These are phyloP conservation scores for Clarias laeviceps DNA, from an alignment of 2,797 vertebrate species.

Conservation along the genomic window DNA sequence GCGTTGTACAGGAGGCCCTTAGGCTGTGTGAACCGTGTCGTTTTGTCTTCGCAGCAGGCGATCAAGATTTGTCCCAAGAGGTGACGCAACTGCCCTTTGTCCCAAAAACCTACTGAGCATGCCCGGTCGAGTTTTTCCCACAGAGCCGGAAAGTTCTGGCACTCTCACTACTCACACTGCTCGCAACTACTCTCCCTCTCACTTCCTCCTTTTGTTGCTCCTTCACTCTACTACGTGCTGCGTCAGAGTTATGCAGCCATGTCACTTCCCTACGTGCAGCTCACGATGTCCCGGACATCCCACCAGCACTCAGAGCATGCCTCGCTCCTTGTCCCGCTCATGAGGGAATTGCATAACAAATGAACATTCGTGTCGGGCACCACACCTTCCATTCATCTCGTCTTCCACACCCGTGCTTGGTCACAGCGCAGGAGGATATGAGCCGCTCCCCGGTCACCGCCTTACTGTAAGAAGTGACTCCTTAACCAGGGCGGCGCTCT, in stretches of 20 bases:
- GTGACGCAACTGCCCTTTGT: conserved; percentile 55
- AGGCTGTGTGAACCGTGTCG: conserved; percentile 33
- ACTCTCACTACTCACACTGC: conserved; percentile 6
- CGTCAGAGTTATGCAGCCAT: conserved; percentile 64
- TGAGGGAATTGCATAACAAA: conserved; percentile 51
- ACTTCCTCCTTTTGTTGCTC: conserved; percentile 63
- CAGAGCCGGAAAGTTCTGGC: conserved; percentile 61
- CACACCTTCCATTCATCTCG: conserved; percentile 40
- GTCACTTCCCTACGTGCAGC: conserved; percentile 60
- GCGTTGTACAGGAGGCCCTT: conserved; percentile 16
- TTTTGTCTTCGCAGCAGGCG: conserved; percentile 54
- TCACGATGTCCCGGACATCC: conserved; percentile 44
- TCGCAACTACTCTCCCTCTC: conserved; percentile 58
- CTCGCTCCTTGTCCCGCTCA: conserved; percentile 45
- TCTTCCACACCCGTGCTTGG: conserved; percentile 60
- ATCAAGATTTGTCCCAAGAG: conserved; percentile 53
- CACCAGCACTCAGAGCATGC: conserved; percentile 33
- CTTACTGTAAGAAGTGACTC: conserved; percentile 52
- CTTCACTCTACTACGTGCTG: conserved; percentile 60
- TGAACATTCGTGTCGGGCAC: conserved; percentile 51
- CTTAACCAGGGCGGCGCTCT: conserved; percentile 36
- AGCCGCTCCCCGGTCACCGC: conserved; percentile 52
- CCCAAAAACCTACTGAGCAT: conserved; percentile 62
- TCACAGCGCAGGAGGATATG: conserved; percentile 54
- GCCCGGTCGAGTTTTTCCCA: conserved; percentile 73